Conservation (phyloP, 1,140 invertebrate genomes). For the Drosophila persimilis region DNA sequence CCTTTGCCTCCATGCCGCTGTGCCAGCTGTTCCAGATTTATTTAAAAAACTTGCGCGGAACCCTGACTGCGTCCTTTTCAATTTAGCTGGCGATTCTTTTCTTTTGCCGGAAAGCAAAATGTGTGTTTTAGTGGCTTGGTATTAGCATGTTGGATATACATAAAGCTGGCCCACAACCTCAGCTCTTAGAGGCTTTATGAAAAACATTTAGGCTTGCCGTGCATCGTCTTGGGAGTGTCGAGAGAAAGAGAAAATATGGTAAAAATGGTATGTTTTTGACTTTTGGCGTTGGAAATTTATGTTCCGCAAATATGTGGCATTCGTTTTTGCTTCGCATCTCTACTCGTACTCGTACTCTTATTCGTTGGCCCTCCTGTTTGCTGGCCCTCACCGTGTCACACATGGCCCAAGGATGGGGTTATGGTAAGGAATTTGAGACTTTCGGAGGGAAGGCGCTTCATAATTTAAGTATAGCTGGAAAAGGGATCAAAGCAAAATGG, state of each 20-base stretch:
- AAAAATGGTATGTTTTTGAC: constrained; percentile 39
- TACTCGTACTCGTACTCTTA: too few relatives aligned
- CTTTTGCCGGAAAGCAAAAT: constrained; percentile 42
- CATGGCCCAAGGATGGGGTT: constrained; percentile 9
- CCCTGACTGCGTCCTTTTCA: constrained; percentile 52
- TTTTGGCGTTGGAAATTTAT: constrained; percentile 59
- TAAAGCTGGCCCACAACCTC: constrained; percentile 35
- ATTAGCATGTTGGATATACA: constrained; percentile 70
- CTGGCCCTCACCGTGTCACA: constrained; percentile 6
- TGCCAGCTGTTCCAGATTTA: constrained; percentile 70
- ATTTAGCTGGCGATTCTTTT: constrained; percentile 64
- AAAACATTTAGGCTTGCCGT: constrained; percentile 49
- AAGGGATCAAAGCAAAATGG: neutral
- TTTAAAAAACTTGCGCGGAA: constrained; percentile 61
- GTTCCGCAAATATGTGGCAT: constrained; percentile 60
- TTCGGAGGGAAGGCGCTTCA: neutral
- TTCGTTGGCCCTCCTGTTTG: neutral
- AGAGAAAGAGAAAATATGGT: constrained; percentile 22
- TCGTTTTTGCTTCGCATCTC: constrained; percentile 18
- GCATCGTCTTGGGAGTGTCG: constrained; percentile 20
- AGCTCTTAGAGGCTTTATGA: constrained; percentile 5
- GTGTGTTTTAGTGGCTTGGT: constrained; percentile 76
- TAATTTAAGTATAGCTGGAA: neutral
- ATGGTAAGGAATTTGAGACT: neutral
- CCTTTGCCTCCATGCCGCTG: constrained; percentile 7